These are phyloP conservation scores for Anoplopoma fimbria DNA, from an alignment of 2,113 vertebrate genomes.

Conservation along the genomic window DNA sequence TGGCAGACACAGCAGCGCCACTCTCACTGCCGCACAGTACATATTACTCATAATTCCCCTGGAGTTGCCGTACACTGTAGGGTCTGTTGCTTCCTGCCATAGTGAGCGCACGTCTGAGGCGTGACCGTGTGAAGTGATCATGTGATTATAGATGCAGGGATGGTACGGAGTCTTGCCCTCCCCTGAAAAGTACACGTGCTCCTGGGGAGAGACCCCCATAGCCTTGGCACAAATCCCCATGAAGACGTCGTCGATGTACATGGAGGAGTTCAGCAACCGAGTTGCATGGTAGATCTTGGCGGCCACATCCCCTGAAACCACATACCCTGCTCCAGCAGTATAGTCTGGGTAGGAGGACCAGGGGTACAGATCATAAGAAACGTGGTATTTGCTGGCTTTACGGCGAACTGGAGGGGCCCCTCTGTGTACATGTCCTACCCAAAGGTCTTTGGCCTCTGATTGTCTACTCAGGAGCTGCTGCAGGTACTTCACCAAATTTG, in stretches of 20 bases:
- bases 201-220: constrained; percentile 88
- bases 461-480: constrained; percentile 79
- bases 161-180: constrained; percentile 92
- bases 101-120: constrained; percentile 85
- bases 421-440: constrained; percentile 92
- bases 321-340: constrained; percentile 92
- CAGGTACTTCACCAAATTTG: constrained; percentile 91
- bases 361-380: constrained; percentile 90
- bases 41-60: constrained; percentile 83
- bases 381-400: constrained; percentile 91
- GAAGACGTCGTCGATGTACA: constrained; percentile 97
- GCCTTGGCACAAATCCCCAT: constrained; percentile 96
- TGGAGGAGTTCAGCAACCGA: constrained; percentile 87
- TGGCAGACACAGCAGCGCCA: constrained; percentile 88
- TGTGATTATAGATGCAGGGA: constrained; percentile 92
- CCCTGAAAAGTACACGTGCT: constrained; percentile 92
- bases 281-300: constrained; percentile 91
- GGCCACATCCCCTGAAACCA: constrained; percentile 90
- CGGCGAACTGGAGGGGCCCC: constrained; percentile 89
- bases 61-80: constrained; percentile 76
- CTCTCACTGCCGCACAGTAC: constrained; percentile 89
- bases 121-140: constrained; percentile 96
- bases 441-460: constrained; percentile 84
- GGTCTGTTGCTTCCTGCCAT: constrained; percentile 88
- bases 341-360: constrained; percentile 95